Base-by-base conservation (phyloP, 2,113 vertebrate genomes). In the Mus pahari region DNA sequence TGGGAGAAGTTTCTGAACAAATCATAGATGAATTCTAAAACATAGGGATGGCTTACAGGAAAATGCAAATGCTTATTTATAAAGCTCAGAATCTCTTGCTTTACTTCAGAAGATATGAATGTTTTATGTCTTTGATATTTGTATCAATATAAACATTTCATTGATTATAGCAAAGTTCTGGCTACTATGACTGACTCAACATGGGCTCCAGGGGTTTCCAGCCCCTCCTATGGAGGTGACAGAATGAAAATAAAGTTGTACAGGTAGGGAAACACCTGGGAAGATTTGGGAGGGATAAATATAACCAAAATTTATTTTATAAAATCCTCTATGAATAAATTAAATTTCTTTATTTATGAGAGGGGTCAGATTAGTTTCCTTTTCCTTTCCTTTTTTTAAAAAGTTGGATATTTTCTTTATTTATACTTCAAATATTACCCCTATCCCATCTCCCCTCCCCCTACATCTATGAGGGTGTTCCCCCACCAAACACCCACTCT, bases 121-220 rank as follows among this genome's bases (percentile, higher is more conserved):
- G 55, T 71, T 75, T 91, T 94, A 58, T 77, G 42, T 4, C 9
- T 28, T 93, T 96, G 86, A 88, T 36, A 91, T 89, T 91, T 94
- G 48, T 89, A 83, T 50, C 77, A 87, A 92, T 71, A 81, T 33
- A 31, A 31, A 68, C 66, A 31, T 68, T 68, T 31, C 10, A 36
- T 33, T 68, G 31, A 20, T 68, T 33, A 68, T 68, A 68, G 66
- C 66, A 68, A 66, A 33, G 66, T 6, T 16, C 7, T 13, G 20
- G 68, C 50, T 74, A 92, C 5, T 73, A 12, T 68, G 39, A 94
- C 91, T 96, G 81, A 93, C n/a, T 1, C 7, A 87, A 78, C 9
- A 64, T 68, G 2, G 16, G 66, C 6, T n/a, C 16, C 33, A n/a
- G 36, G 12, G 31, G 5, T 68, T 68, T 33, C 7, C 11, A 3